A percentile compares a stretch with the other conserved stretches of the same genome.
Evolutionary conservation across 2,113 vertebrate genomes (phyloP).

Genomic region (Tor tambroides): DNA sequence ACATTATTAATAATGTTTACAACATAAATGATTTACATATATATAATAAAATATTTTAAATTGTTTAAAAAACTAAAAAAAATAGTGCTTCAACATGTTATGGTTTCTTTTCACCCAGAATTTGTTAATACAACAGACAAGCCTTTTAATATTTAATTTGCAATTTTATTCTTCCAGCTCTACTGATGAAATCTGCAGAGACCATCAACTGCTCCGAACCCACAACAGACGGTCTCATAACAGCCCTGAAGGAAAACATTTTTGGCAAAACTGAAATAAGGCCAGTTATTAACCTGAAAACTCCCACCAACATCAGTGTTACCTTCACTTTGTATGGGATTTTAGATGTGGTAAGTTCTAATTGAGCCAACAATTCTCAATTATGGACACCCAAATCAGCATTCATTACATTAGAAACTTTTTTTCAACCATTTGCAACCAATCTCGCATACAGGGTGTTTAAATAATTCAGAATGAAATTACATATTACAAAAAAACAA

Average conservation of each 20-base stretch:
- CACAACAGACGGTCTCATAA: slow-evolving; percentile 58
- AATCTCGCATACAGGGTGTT: background rate
- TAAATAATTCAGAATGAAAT: background rate
- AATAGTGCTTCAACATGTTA: too few species aligned
- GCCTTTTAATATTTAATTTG: background rate
- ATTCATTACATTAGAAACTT: background rate
- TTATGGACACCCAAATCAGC: background rate
- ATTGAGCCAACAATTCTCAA: background rate
- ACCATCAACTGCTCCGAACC: slow-evolving; percentile 67
- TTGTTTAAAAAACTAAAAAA: too few species aligned
- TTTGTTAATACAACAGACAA: background rate
- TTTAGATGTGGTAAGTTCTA: slow-evolving; percentile 74
- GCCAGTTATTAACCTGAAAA: slow-evolving; percentile 65
- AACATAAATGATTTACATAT: background rate
- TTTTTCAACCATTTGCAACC: background rate
- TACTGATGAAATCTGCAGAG: slow-evolving; percentile 16
- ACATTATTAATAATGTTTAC: background rate
- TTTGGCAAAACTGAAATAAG: slow-evolving; percentile 64
- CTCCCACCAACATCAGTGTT: slow-evolving; percentile 58
- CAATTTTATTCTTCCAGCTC: slow-evolving; percentile 52
- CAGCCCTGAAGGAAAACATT: slow-evolving; percentile 59
- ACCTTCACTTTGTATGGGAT: slow-evolving; percentile 71
- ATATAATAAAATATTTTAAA: too few species aligned
- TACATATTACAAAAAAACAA: background rate
- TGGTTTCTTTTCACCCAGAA: background rate